These are phyloP conservation scores for Drosophila fuyamai DNA, from an alignment of 1,140 invertebrate genomes.

Conservation along the genomic window DNA sequence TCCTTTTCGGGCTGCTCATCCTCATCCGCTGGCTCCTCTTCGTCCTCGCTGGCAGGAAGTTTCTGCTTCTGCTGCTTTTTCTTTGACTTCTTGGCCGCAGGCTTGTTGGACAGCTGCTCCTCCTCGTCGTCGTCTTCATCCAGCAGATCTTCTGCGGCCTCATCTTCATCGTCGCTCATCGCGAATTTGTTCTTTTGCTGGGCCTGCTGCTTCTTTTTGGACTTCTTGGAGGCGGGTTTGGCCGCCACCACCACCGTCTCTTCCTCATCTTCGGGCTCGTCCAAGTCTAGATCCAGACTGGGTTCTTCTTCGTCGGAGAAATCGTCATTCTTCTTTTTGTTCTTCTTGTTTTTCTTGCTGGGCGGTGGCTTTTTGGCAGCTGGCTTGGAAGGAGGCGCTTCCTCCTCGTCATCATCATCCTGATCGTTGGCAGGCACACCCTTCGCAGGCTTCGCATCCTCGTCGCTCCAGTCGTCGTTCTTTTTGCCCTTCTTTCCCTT, in stretches of 20 bases:
- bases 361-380: conserved; percentile 66
- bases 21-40: conserved; percentile 29
- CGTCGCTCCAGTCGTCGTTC: conserved; percentile 78
- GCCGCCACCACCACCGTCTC: conserved; percentile 28
- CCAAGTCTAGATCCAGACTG: conserved; percentile 26
- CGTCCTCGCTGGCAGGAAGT: conserved; percentile 54
- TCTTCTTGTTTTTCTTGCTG: conserved; percentile 80
- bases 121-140: conserved; percentile 19
- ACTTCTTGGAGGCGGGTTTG: conserved; percentile 65
- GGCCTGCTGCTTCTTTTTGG: conserved; percentile 65
- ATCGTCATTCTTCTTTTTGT: conserved; percentile 68
- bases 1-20: conserved; percentile 33
- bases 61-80: conserved; percentile 65
- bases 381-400: conserved; percentile 25
- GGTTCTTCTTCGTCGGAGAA: conserved; percentile 61
- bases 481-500: conserved; percentile 78
- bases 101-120: conserved; percentile 17
- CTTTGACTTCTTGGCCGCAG: conserved; percentile 54
- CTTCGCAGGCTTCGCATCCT: conserved; percentile 82
- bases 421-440: conserved; percentile 15
- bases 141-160: conserved; percentile 19
- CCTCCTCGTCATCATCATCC: conserved; percentile 32
- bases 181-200: conserved; percentile 69
- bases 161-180: conserved; percentile 58
- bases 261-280: conserved; percentile 33